These are phyloP conservation scores for Cervus canadensis DNA, from an alignment of 2,113 vertebrate species.

Conservation along the genomic window DNA sequence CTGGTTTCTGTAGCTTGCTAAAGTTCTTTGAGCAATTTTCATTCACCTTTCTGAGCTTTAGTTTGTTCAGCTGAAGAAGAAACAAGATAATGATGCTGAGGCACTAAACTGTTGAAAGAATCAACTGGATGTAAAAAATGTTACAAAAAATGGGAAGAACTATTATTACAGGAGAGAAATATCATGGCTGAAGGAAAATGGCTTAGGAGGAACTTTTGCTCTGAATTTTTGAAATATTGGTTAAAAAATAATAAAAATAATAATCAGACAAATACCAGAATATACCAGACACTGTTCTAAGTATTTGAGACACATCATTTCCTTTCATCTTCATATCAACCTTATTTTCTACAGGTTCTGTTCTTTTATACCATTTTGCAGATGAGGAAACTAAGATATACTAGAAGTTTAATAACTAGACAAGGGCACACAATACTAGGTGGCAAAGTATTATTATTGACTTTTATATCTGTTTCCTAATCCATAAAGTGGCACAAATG, in stretches of 20 bases:
- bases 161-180: neutral
- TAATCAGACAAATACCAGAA: neutral
- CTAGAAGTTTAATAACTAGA: neutral
- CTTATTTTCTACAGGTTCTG: neutral
- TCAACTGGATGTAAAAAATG: neutral
- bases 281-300: neutral
- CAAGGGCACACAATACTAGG: neutral
- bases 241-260: neutral
- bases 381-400: neutral
- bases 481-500: neutral
- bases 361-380: neutral
- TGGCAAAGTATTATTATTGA: neutral
- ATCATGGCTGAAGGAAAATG: neutral
- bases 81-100: neutral
- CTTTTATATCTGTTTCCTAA: neutral
- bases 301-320: neutral
- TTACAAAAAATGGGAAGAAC: neutral
- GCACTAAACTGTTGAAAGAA: neutral
- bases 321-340: neutral
- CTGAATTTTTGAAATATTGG: neutral
- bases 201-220: neutral
- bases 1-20: neutral
- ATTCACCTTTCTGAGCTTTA: neutral
- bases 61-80: neutral
- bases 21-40: neutral